A percentile compares a stretch with the other conserved stretches of the same genome.
These are phyloP conservation scores for Microcaecilia unicolor DNA, from an alignment of 2,797 vertebrate genomes.

Conservation along the genomic window DNA sequence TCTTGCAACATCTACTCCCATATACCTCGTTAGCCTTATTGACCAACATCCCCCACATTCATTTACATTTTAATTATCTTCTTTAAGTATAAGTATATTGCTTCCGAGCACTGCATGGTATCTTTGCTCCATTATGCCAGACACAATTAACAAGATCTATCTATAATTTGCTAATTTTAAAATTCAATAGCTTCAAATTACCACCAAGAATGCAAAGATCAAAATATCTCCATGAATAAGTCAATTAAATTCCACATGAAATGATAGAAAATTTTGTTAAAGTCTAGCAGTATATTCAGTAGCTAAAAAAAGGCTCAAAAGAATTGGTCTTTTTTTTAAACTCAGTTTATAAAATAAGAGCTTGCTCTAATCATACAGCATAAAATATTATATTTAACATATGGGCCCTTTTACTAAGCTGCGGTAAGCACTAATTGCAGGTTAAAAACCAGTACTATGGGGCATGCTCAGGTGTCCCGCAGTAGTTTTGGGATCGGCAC, in stretches of 20 bases:
- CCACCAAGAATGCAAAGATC: too few relatives aligned
- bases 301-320: not conserved
- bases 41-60: not conserved
- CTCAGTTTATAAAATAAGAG: too few relatives aligned
- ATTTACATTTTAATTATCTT: constrained; percentile 12
- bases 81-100: not conserved
- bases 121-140: not conserved
- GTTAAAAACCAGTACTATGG: too few relatives aligned
- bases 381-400: too few relatives aligned
- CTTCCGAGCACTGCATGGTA: not conserved
- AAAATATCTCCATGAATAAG: not conserved
- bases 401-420: too few relatives aligned
- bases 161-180: constrained; percentile 10
- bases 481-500: too few relatives aligned
- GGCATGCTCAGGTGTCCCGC: too few relatives aligned
- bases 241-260: not conserved
- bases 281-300: not conserved
- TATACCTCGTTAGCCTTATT: not conserved
- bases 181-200: too few relatives aligned
- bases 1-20: not conserved
- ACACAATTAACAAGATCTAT: not conserved
- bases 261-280: not conserved
- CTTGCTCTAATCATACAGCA: too few relatives aligned
- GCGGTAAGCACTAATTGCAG: too few relatives aligned
- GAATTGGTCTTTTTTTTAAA: too few relatives aligned